These are phyloP conservation scores for Empidonax traillii DNA, from an alignment of 2,113 vertebrate species.

Conservation along the genomic window DNA sequence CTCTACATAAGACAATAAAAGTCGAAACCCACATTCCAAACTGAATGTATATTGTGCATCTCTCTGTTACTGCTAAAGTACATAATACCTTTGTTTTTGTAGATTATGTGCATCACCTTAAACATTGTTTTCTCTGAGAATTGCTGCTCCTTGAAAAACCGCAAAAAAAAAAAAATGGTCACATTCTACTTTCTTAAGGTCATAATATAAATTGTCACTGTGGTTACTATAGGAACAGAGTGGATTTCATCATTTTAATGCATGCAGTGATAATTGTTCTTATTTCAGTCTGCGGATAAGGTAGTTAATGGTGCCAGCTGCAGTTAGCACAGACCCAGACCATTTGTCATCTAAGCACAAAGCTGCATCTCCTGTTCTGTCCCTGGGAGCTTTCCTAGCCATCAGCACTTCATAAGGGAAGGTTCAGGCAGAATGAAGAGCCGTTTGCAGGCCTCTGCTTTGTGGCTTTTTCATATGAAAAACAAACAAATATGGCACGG, in stretches of 20 bases:
- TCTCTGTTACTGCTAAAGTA: neutral
- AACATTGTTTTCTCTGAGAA: neutral
- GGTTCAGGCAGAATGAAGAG: slow-evolving; percentile 12
- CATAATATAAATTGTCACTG: neutral
- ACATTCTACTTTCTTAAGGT: slow-evolving; percentile 20
- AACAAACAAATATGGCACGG: neutral
- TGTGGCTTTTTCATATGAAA: neutral
- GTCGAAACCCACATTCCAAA: neutral
- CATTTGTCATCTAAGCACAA: slow-evolving; percentile 21
- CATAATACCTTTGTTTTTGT: neutral
- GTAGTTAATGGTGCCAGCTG: slow-evolving; percentile 46
- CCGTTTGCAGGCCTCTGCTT: neutral
- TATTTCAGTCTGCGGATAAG: slow-evolving; percentile 22
- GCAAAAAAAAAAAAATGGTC: neutral
- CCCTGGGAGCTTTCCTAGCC: neutral
- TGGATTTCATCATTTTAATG: slow-evolving; percentile 30
- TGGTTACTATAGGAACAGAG: slow-evolving; percentile 56
- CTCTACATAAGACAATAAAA: neutral
- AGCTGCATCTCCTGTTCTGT: slow-evolving; percentile 27
- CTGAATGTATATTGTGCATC: neutral
- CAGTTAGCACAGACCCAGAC: slow-evolving; percentile 24
- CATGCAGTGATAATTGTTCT: slow-evolving; percentile 32
- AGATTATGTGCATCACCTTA: neutral
- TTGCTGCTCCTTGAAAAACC: neutral
- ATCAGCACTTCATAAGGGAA: slow-evolving; percentile 35